Evolutionary conservation across 2,888 invertebrate genomes (phyloP), one percentile per base, ranked within the genome.

Genomic region (Hydroisotoma schaefferi): DNA sequence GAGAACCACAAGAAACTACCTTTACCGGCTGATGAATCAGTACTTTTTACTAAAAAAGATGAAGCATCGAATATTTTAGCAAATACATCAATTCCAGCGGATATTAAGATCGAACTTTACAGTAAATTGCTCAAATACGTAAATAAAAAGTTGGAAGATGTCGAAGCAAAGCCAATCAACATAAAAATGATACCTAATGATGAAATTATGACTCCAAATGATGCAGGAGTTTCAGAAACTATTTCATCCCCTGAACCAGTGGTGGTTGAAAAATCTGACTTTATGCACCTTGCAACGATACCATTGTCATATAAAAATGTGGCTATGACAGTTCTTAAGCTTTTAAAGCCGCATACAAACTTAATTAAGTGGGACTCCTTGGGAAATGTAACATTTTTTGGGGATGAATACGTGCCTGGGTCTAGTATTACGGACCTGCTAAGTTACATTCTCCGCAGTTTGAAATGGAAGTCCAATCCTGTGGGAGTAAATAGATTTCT

Each of bases 71-170:
- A 46, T 18, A 1, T 52, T 20, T 37, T 58, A 18, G 2, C 29
- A 1, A 2, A 18, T 3, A 26, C 52, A 10, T 37, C 55, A 4
- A 44, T 63, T 12, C 66, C 66, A 2, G 63, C 63, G n/a, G 66
- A 67, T 54, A 59, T 67, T 29, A 67, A 67, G 43, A 12, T 59
- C 10, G 47, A 53, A 18, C 6, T 63, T n/a, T 63, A 61, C 27
- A 58, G 57, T 37, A 29, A 40, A 4, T 27, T 56, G 6, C 37
- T 52, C 5, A 59, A 47, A 43, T 38, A 40, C 2, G 15, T 59
- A 22, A 37, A 44, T 6, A 25, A 20, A 12, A 46, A 63, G 40
- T 18, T 59, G 8, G 29, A 53, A 22, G 18, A 20, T 52, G 5
- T 27, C 26, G 12, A 23, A 29, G 22, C 20, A 48, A 38, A 18